Percentiles rank a stretch among this genome's conserved stretches.
Conservation (phyloP, 2,888 invertebrate genomes). For the Drosophila kambysellisi region DNA sequence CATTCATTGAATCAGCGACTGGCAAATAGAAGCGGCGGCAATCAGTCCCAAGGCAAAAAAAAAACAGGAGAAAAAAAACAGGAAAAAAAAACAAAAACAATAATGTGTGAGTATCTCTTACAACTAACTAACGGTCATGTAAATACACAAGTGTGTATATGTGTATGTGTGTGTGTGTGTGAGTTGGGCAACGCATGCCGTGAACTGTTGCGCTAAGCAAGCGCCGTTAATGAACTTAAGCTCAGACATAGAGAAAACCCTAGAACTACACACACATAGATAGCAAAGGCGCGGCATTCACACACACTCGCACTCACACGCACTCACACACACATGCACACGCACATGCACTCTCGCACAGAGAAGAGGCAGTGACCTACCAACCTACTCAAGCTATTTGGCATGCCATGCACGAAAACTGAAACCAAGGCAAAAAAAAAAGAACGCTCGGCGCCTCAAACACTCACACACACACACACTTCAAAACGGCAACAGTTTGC, state of each 20-base stretch:
- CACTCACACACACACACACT: constrained; percentile 19
- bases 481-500: constrained; percentile 69
- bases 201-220: constrained; percentile 73
- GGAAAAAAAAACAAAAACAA: neutral
- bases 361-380: constrained; percentile 68
- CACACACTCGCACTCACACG: constrained; percentile 17
- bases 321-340: neutral
- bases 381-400: constrained; percentile 71
- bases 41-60: constrained; percentile 45
- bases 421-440: constrained; percentile 44
- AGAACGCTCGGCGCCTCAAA: constrained; percentile 32
- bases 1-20: constrained; percentile 39
- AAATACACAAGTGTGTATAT: constrained; percentile 6
- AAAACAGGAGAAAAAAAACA: neutral
- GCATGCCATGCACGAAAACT: constrained; percentile 60
- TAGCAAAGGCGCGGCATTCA: constrained; percentile 33
- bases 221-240: constrained; percentile 76
- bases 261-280: constrained; percentile 11
- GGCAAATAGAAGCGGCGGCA: constrained; percentile 47
- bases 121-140: constrained; percentile 57
- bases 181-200: constrained; percentile 44
- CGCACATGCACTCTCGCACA: constrained; percentile 6
- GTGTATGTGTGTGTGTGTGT: neutral
- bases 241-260: constrained; percentile 43
- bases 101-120: constrained; percentile 49